Evolutionary conservation across 2,113 vertebrate genomes (phyloP).

Genomic region (Pandion haliaetus): DNA sequence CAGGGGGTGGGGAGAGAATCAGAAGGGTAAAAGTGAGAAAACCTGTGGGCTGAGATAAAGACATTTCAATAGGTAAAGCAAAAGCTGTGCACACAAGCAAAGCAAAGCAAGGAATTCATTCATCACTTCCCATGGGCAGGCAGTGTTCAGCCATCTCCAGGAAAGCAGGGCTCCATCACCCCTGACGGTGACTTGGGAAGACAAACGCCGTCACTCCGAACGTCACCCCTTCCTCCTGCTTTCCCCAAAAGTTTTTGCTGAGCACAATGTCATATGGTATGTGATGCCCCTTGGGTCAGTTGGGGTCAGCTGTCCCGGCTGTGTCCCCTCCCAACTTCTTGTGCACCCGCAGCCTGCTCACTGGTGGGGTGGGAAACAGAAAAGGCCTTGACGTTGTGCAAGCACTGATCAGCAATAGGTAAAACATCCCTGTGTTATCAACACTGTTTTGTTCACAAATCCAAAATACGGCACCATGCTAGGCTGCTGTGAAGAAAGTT

Average conservation of each 20-base stretch:
- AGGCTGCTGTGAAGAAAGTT: neutral
- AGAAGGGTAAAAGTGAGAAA: neutral
- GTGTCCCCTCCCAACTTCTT: neutral
- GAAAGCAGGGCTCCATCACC: neutral
- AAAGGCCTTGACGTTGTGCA: neutral
- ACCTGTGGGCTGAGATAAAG: neutral
- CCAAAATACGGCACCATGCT: neutral
- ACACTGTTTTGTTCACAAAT: neutral
- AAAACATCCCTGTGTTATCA: neutral
- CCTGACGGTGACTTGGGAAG: rapidly evolving
- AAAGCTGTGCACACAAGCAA: rapidly evolving
- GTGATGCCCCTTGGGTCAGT: neutral
- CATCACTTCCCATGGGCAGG: rapidly evolving
- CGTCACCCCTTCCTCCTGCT: neutral
- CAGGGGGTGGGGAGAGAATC: neutral
- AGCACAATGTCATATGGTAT: neutral
- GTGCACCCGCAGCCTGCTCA: rapidly evolving
- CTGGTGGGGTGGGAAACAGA: neutral
- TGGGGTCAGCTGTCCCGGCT: neutral
- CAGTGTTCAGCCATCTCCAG: neutral
- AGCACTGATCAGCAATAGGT: neutral
- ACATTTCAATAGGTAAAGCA: neutral
- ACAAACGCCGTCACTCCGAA: neutral
- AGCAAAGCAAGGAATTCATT: neutral
- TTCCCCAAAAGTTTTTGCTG: neutral